Percentiles rank a stretch among this genome's conserved stretches.
phyloP scores from a whole-genome alignment of 2,888 invertebrate species.

The Palloptera scutellata region DNA sequence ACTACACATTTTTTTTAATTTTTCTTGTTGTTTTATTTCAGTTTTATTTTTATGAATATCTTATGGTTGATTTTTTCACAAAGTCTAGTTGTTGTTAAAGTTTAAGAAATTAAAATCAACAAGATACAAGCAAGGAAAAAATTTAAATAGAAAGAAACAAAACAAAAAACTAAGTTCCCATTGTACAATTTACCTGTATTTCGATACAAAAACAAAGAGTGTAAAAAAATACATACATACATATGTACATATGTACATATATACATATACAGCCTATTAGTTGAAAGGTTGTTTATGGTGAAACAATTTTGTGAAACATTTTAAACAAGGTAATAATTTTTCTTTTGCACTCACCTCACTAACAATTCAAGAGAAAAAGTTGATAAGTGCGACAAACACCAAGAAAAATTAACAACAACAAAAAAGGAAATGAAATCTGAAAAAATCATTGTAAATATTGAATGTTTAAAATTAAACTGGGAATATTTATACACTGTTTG shows the following conservation, averaged over 20 bases:
- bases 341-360: constrained; percentile 7
- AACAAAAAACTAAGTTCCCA: too few species aligned
- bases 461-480: not conserved
- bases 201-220: too few species aligned
- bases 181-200: too few species aligned
- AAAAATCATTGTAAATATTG: not conserved
- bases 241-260: not conserved
- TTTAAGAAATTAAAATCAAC: too few species aligned
- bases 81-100: not conserved
- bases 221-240: constrained; percentile 4
- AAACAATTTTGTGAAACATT: constrained; percentile 17
- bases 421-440: not conserved
- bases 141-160: too few species aligned
- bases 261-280: not conserved
- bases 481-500: too few species aligned
- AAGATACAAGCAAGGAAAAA: too few species aligned
- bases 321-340: constrained; percentile 27
- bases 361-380: not conserved
- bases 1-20: not conserved
- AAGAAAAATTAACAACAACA: too few species aligned
- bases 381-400: not conserved
- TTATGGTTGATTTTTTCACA: not conserved
- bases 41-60: not conserved
- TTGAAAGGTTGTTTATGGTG: too few species aligned
- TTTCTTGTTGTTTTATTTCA: not conserved